Conservation (phyloP, 2,113 vertebrate species). For the Pogona vitticeps region DNA sequence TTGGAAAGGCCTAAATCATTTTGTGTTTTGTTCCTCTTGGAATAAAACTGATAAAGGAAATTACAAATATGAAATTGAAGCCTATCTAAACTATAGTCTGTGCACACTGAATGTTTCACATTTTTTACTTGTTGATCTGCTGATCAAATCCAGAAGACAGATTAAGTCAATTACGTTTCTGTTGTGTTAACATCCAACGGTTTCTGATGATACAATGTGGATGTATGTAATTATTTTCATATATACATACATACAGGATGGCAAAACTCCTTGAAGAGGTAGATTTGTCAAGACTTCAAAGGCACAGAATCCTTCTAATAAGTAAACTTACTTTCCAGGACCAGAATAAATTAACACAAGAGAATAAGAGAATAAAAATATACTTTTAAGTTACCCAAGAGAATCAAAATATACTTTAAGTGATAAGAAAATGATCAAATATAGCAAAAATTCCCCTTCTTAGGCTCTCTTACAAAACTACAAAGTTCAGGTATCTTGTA, state of each 20-base stretch:
- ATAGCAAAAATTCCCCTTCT: background rate
- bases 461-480: background rate
- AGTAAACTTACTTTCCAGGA: background rate
- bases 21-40: background rate
- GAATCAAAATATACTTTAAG: background rate
- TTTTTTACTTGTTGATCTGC: background rate
- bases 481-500: background rate
- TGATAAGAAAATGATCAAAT: background rate
- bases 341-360: background rate
- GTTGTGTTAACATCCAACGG: background rate
- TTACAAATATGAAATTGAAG: background rate
- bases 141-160: background rate
- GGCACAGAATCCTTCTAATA: background rate
- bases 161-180: background rate
- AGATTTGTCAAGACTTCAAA: constrained; percentile 13
- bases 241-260: background rate
- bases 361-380: no score
- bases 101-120: background rate
- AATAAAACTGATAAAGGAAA: background rate
- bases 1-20: fast-evolving
- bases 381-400: background rate
- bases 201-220: background rate
- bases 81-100: background rate
- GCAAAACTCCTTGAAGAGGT: background rate
- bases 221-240: no score